These are phyloP conservation scores for Pachycephala philippinensis DNA, from an alignment of 2,113 vertebrate species.

Conservation along the genomic window DNA sequence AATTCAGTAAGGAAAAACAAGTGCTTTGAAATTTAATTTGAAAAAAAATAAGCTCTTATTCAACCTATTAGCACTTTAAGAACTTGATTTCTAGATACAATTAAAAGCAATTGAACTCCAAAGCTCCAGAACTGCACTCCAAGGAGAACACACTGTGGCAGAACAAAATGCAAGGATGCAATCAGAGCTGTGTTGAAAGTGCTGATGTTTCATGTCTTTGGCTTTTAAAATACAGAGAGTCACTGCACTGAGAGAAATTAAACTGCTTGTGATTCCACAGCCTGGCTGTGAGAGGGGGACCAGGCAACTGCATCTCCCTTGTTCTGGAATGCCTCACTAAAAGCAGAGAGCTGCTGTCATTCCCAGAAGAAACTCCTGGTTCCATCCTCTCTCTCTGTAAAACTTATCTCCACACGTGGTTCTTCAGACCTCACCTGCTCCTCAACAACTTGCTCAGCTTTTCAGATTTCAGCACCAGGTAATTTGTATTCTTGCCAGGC, in stretches of 20 bases:
- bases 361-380: background rate
- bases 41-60: background rate
- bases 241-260: background rate
- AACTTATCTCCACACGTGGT: background rate
- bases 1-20: background rate
- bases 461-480: background rate
- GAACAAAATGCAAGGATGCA: background rate
- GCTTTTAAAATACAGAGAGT: background rate
- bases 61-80: background rate
- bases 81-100: background rate
- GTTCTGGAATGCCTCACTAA: background rate
- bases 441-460: background rate
- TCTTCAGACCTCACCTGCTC: background rate
- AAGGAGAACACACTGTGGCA: background rate
- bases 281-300: background rate
- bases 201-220: background rate
- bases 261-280: background rate
- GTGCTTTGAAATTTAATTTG: background rate
- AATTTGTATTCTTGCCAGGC: background rate
- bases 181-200: background rate
- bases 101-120: background rate
- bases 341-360: background rate
- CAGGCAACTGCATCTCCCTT: background rate
- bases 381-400: background rate
- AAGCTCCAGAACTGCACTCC: background rate